These are phyloP conservation scores for Cariama cristata DNA, from an alignment of 2,113 vertebrate species.

Conservation along the genomic window DNA sequence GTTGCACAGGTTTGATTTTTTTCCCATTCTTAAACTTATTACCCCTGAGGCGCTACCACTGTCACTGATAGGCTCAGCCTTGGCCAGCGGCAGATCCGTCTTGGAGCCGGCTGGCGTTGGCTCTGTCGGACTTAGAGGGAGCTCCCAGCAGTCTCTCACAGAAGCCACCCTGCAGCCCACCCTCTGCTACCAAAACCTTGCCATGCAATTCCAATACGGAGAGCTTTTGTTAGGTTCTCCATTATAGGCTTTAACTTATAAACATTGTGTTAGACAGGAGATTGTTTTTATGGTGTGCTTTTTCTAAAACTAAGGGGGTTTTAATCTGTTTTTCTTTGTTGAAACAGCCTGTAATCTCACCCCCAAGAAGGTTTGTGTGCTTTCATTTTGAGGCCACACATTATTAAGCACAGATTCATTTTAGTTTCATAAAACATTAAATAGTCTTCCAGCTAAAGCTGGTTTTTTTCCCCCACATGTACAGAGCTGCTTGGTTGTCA, in stretches of 20 bases:
- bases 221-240: not conserved
- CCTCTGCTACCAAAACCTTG: not conserved
- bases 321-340: not conserved
- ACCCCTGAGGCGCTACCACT: not conserved
- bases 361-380: not conserved
- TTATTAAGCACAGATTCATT: slow-evolving; percentile 1
- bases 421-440: slow-evolving; percentile 51
- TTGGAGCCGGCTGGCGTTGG: not conserved
- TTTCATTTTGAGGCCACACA: not conserved
- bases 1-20: not conserved
- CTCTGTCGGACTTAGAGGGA: too few relatives aligned
- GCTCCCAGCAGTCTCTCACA: not conserved
- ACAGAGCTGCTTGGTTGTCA: slow-evolving; percentile 9
- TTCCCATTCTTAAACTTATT: not conserved
- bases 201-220: not conserved
- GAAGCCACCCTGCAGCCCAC: too few relatives aligned
- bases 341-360: not conserved
- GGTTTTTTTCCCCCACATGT: not conserved
- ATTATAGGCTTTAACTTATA: not conserved
- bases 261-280: not conserved
- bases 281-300: not conserved
- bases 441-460: slow-evolving; percentile 19
- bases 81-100: not conserved
- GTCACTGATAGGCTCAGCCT: not conserved
- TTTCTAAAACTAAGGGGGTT: fast-evolving